A percentile compares a stretch with the other conserved stretches of the same genome.
phyloP scores from a whole-genome alignment of 1,140 invertebrate genomes.

The Macrocentrus cingulum region DNA sequence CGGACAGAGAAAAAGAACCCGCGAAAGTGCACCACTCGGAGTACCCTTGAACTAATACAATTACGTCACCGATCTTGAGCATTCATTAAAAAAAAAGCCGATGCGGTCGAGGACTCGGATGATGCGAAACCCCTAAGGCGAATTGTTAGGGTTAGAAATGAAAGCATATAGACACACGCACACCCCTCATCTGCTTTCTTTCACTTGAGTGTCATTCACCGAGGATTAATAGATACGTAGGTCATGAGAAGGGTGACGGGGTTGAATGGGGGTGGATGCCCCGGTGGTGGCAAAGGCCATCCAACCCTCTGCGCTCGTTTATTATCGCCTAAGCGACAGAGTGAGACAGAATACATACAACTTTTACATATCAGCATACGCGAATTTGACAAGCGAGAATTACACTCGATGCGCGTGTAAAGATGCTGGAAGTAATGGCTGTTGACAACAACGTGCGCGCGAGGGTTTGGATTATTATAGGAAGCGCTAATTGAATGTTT shows the following conservation, averaged over 20 bases:
- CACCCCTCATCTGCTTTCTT: neutral
- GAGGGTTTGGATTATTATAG: slow-evolving; percentile 53
- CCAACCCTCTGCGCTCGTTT: neutral
- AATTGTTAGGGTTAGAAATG: slow-evolving; percentile 9
- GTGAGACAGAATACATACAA: too few species aligned
- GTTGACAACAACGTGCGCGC: too few species aligned
- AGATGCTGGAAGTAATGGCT: slow-evolving; percentile 61
- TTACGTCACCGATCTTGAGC: slow-evolving; percentile 44
- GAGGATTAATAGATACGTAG: slow-evolving; percentile 57
- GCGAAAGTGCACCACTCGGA: slow-evolving; percentile 28
- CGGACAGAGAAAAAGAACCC: neutral
- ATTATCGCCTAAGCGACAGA: neutral
- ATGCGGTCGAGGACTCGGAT: slow-evolving; percentile 43
- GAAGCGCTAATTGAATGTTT: slow-evolving; percentile 61
- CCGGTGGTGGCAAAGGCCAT: slow-evolving; percentile 8
- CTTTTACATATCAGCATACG: neutral
- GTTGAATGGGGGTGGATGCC: slow-evolving; percentile 13
- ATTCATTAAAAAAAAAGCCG: slow-evolving; percentile 47
- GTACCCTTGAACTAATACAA: slow-evolving; percentile 50
- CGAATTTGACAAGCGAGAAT: neutral
- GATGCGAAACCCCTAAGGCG: slow-evolving; percentile 21
- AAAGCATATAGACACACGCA: neutral
- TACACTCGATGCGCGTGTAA: slow-evolving; percentile 33
- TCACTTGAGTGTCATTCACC: slow-evolving; percentile 56
- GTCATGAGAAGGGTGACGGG: slow-evolving; percentile 23